Base-by-base conservation (phyloP, 1,140 invertebrate species). In the Drosophila carrolli region DNA sequence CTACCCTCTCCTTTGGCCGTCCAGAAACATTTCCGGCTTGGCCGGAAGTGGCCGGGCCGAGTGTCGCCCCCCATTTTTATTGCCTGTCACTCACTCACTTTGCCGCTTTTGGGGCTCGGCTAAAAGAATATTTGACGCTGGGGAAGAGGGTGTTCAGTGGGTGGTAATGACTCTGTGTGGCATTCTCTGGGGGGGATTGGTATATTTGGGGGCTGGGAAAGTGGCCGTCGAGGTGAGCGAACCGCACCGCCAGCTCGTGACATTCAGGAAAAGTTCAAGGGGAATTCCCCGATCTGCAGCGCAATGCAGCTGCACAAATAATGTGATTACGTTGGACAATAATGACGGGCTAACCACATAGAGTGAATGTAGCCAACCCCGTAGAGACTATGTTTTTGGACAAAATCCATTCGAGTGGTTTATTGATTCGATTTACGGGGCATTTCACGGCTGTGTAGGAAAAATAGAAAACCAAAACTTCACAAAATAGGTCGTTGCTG, bases 191-290 rank as follows among this genome's bases (percentile, higher is more conserved):
- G n/a, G 47, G n/a, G 48, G 27, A 16, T 8, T 43, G 27, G 48
- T 6, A 29, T n/a, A 40, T 16, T 16, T 14, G 6, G 23, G 55
- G 14, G 2, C 23, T 23, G 23, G 23, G 10, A 13, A 46, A 48
- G 37, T 35, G 48, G 13, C 16, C 47, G 61, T 29, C 59, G 65
- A 72, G 82, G 65, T 86, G 57, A 81, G 75, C 55, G 75, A 70
- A 78, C 78, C 71, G 48, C 48, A 51, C 4, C 9, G 65, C 10
- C 47, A 68, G 55, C 59, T 55, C 53, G 63, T 85, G 74, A 86
- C 83, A 84, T 81, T 86, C 58, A 86, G 11, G 29, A 37, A 78
- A 86, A 82, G 83, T 88, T 86, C 71, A 86, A 86, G 80, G 79
- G 74, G 59, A 66, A 53, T 58, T 46, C 70, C 50, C 50, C 43